phyloP scores from a whole-genome alignment of 2,888 invertebrate genomes.

The Lymantria monacha region DNA sequence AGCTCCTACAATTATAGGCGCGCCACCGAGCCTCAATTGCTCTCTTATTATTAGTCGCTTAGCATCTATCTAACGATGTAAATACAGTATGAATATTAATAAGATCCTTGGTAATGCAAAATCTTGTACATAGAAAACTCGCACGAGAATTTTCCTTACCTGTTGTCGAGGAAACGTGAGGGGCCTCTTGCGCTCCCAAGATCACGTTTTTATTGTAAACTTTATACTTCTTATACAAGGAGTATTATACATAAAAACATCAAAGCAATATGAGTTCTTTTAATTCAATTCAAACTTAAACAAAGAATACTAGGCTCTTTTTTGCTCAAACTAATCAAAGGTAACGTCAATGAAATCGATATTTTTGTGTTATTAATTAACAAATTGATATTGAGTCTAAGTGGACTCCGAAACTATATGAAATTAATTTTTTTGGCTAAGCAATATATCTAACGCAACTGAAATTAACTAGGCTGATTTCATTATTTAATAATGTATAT shows the following conservation, averaged over 20 bases:
- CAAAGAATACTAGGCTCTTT: too few species aligned
- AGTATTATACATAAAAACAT: background rate
- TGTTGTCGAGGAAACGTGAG: conserved; percentile 41
- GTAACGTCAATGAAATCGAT: too few species aligned
- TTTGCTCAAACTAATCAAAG: too few species aligned
- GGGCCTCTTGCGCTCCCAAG: conserved; percentile 26
- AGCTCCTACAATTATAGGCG: conserved; percentile 53
- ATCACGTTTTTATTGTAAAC: conserved; percentile 12
- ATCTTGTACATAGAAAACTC: conserved; percentile 38
- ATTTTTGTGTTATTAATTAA: too few species aligned
- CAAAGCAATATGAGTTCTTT: background rate
- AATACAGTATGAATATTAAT: conserved; percentile 60
- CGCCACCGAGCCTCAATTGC: conserved; percentile 41
- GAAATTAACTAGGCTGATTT: too few species aligned
- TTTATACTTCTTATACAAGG: background rate
- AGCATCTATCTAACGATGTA: conserved; percentile 42
- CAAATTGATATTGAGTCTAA: too few species aligned
- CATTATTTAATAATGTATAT: too few species aligned
- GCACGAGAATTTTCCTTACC: conserved; percentile 42
- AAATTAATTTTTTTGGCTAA: too few species aligned
- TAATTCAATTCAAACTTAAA: too few species aligned
- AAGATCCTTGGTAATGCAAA: conserved; percentile 48
- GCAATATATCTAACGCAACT: too few species aligned
- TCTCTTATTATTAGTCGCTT: conserved; percentile 35
- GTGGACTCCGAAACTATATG: too few species aligned